Conservation (phyloP, 1,140 invertebrate species). For the Radopholus similis region DNA sequence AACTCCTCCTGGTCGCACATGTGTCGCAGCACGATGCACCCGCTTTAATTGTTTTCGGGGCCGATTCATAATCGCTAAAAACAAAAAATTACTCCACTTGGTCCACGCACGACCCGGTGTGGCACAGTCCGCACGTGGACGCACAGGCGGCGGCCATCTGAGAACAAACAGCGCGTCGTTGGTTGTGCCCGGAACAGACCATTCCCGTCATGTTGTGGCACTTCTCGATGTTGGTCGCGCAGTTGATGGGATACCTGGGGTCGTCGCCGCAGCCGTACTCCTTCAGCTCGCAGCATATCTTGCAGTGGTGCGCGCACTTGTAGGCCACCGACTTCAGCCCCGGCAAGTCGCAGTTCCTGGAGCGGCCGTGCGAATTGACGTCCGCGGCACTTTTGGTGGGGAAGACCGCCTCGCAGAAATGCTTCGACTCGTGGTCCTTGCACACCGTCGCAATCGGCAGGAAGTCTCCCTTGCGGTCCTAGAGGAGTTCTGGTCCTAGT, state of each 20-base stretch:
- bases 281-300: slow-evolving; percentile 18
- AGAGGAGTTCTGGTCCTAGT: not conserved
- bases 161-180: not conserved
- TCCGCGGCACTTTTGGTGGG: not conserved
- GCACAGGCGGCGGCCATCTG: slow-evolving; percentile 15
- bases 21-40: slow-evolving; percentile 7
- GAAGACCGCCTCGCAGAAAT: slow-evolving; percentile 14
- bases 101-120: slow-evolving; percentile 1
- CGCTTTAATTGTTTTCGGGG: not conserved
- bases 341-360: slow-evolving; percentile 14
- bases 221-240: not conserved
- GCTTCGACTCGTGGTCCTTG: not conserved
- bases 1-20: slow-evolving; percentile 20
- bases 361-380: slow-evolving; percentile 11
- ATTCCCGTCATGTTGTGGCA: slow-evolving; percentile 13
- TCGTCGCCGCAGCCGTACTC: slow-evolving; percentile 22
- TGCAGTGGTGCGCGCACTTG: slow-evolving; percentile 24
- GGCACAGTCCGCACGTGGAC: slow-evolving; percentile 13
- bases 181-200: slow-evolving; percentile 7
- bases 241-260: slow-evolving; percentile 9
- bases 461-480: slow-evolving; percentile 18
- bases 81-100: not conserved
- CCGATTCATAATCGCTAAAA: too few species aligned
- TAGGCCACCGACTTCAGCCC: slow-evolving; percentile 3
- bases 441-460: slow-evolving; percentile 16